Percentiles rank a stretch among this genome's conserved stretches.
Evolutionary conservation across 37 sponge, comb jelly and placozoan genomes (phyloP).

Genomic region (Mnemiopsis leidyi): DNA sequence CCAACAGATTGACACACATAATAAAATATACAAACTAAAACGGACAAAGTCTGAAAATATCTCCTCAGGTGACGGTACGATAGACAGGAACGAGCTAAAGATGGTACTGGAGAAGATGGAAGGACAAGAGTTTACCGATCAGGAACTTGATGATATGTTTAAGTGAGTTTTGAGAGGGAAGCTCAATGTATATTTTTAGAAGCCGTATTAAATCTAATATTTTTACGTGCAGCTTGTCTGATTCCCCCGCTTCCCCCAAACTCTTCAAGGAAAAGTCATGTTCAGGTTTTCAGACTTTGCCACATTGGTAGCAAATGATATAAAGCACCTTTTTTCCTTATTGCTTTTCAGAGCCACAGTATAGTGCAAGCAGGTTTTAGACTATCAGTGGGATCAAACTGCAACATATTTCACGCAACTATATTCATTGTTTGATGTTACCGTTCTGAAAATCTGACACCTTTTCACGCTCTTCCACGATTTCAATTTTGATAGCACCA

Average conservation of each 20-base stretch:
- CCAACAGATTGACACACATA: neutral
- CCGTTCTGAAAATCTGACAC: neutral
- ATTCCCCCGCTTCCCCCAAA: neutral
- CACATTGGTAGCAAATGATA: too few relatives aligned
- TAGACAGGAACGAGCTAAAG: neutral
- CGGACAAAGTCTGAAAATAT: neutral
- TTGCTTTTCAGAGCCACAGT: too few relatives aligned
- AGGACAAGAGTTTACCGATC: neutral
- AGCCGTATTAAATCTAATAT: too few relatives aligned
- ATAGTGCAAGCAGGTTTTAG: too few relatives aligned
- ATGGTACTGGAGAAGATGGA: neutral
- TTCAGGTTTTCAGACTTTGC: too few relatives aligned
- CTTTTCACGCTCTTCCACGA: neutral
- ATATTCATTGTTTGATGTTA: neutral
- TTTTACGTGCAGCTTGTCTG: neutral
- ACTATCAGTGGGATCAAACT: too few relatives aligned
- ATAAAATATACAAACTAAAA: too few relatives aligned
- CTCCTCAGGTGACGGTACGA: neutral
- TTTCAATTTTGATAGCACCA: neutral
- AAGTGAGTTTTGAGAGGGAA: neutral
- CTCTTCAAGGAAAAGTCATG: too few relatives aligned
- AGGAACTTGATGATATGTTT: neutral
- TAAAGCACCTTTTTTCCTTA: too few relatives aligned
- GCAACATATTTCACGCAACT: neutral
- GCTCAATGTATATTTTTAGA: too few relatives aligned